Evolutionary conservation across 2,797 vertebrate genomes (phyloP).

Genomic region (Dryobates pubescens): DNA sequence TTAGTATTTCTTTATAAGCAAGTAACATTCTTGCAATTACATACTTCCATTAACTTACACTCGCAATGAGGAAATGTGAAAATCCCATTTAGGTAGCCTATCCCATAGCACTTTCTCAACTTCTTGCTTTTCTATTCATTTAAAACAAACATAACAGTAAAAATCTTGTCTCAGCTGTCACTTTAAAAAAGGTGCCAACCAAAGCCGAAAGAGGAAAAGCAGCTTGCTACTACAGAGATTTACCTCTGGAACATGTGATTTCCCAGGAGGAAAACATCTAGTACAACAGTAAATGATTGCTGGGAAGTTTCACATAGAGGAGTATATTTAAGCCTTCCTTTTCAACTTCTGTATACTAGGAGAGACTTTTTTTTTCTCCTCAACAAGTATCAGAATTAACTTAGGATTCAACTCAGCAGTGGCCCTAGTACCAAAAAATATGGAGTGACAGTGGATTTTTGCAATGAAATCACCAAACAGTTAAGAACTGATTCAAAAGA

Average conservation of each 20-base stretch:
- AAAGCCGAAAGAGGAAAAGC: background rate
- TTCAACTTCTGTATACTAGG: background rate
- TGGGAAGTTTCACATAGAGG: fast-evolving
- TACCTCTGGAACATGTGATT: background rate
- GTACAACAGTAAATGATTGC: background rate
- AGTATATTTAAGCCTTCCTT: background rate
- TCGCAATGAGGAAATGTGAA: background rate
- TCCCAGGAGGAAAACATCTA: background rate
- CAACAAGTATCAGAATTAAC: background rate
- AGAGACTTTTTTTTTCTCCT: fast-evolving
- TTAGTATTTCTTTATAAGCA: background rate
- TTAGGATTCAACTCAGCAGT: background rate
- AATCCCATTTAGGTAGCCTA: background rate
- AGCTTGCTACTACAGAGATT: background rate
- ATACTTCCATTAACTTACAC: background rate
- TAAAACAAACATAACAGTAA: background rate
- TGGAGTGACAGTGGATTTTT: background rate
- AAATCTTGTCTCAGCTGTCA: background rate
- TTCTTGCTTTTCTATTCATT: background rate
- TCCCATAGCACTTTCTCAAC: background rate
- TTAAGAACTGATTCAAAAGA: background rate
- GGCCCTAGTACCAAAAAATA: background rate
- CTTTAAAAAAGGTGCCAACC: background rate
- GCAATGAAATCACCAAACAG: background rate
- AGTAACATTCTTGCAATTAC: background rate